Percentiles rank a stretch among this genome's conserved stretches.
Evolutionary conservation across 2,888 invertebrate species (phyloP).

Genomic region (Pseudococcus jackbeardsleyi): DNA sequence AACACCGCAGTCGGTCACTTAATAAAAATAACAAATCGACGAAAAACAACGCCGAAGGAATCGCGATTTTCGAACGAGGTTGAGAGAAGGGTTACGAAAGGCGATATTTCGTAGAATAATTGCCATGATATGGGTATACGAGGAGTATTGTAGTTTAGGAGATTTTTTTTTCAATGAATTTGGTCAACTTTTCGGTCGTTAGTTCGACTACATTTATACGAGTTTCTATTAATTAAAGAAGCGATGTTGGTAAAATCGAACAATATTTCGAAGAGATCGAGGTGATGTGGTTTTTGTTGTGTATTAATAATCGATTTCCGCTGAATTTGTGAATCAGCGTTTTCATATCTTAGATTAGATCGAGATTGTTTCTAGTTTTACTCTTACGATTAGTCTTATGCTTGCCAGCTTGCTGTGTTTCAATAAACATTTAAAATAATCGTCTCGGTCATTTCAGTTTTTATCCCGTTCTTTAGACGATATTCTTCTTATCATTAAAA

Average conservation of each 20-base stretch:
- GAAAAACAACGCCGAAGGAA: not conserved
- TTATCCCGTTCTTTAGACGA: not conserved
- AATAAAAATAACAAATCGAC: constrained; percentile 40
- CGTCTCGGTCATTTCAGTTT: no score
- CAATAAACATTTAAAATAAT: no score
- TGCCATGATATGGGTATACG: not conserved
- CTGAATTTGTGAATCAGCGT: no score
- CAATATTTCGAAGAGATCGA: no score
- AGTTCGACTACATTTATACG: not conserved
- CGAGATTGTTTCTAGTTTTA: no score
- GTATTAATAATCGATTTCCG: no score
- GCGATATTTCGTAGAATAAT: not conserved
- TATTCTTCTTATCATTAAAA: not conserved
- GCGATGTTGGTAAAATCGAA: no score
- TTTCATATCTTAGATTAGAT: no score
- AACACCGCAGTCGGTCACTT: not conserved
- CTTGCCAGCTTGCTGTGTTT: no score
- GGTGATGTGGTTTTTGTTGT: no score
- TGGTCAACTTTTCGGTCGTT: not conserved
- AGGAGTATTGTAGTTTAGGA: no score
- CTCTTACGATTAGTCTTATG: no score
- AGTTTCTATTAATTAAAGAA: not conserved
- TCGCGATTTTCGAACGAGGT: not conserved
- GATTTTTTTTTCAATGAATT: not conserved
- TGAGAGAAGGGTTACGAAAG: not conserved